These are phyloP conservation scores for Bruchidius siliquastri DNA, from an alignment of 2,888 invertebrate genomes.

Conservation along the genomic window DNA sequence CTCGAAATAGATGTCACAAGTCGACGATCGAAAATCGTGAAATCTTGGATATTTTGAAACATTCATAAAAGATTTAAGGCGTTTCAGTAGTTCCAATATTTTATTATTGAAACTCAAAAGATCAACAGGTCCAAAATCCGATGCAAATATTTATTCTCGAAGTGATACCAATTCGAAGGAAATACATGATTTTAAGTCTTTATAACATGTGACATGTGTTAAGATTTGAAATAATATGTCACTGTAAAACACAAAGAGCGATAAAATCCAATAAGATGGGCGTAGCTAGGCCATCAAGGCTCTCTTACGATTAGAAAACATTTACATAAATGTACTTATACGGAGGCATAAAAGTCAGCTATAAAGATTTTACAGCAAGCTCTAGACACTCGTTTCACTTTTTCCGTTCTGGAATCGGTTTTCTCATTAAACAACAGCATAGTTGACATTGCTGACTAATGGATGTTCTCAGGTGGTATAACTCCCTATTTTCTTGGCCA, in stretches of 20 bases:
- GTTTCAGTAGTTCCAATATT: no score
- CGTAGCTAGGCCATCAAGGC: neutral
- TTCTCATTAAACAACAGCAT: neutral
- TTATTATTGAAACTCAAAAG: no score
- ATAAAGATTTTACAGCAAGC: neutral
- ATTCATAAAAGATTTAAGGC: no score
- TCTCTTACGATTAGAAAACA: neutral
- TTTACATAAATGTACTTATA: neutral
- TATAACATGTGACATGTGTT: no score
- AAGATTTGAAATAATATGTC: neutral
- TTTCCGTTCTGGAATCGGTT: neutral
- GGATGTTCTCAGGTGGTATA: neutral
- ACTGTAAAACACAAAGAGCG: neutral
- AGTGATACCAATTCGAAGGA: no score
- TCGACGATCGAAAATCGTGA: no score
- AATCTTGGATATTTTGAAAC: no score
- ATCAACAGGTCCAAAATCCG: no score
- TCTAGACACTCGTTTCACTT: neutral
- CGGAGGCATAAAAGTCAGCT: neutral
- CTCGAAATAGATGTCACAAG: no score
- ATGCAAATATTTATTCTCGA: no score
- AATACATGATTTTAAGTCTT: no score
- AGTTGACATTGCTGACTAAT: neutral
- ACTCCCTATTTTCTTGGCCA: neutral
- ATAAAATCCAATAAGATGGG: neutral